Base-by-base conservation (phyloP, 2,113 vertebrate species). In the Megaceryle torquata region DNA sequence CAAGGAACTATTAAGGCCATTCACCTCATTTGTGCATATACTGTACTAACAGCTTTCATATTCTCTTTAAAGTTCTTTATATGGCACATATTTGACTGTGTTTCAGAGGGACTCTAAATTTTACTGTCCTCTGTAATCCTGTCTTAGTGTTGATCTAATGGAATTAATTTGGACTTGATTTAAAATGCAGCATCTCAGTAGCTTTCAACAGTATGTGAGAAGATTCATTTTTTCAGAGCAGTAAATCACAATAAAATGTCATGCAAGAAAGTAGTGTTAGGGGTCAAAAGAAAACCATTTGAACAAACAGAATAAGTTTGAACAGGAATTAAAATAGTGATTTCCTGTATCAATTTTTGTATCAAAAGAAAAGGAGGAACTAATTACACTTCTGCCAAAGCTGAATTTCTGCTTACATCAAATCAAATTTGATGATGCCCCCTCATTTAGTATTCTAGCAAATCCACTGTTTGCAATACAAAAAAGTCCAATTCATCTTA, bases 131-230 rank as follows among this genome's bases (percentile, higher is more conserved):
- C 64, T 43, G 50, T 78, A 82, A 71, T 81, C 71, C 22, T n/a
- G 41, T 39, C 44, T 81, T 77, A 57, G 12, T 56, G 48, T 63
- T 90, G 22, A 76, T 43, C 48, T 77, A 54, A 63, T 13, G 26
- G 48, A 88, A 72, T 24, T 85, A 18, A 67, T 88, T 80, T 53
- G 43, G 48, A 56, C 14, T 41, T 84, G 15, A 88, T 85, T 77
- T 88, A 85, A 88, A 85, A 72, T 64, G 39, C 69, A 85, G 26
- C 51, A 86, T 89, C 77, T 95, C 88, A 91, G 92, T 59, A 60
- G 35, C 24, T 89, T 86, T 69, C 46, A 60, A 65, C 28, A 57
- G 37, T 25, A 41, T 48, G 26, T 16, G 18, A 93, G 46, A 80
- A 76, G 31, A 72, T 57, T 9, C 1, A 43, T 46, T 53, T 81